Evolutionary conservation across 1,140 invertebrate species (phyloP), one percentile per base, ranked within the genome.

Genomic region (Teleopsis dalmanni): DNA sequence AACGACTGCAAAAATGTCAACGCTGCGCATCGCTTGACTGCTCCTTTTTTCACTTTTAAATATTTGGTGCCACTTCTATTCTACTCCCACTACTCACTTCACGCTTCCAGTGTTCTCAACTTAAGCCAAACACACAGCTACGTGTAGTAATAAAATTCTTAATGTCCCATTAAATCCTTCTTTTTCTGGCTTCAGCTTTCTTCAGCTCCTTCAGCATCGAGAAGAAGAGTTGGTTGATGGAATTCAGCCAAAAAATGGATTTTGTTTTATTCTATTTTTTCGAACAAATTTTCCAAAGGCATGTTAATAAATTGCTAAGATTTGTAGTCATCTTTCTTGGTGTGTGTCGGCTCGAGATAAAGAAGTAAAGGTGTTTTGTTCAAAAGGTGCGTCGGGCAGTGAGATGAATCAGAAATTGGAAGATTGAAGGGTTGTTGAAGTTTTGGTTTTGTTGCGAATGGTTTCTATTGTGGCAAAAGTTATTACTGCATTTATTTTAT

Each of bases 131-230:
- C 31, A 29, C 27, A 29, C 41, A 43, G 27, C 26, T n/a, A n/a
- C n/a, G 16, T 14, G 41, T 14, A 27, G 41, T 43, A 43, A 43
- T 43, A 43, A 43, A 43, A 43, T 43, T 43, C 41, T 43, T 43
- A 43, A 43, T 43, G 41, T 43, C 26, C 41, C 41, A 43, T 43
- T 43, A 43, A 43, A 43, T 43, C 41, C 41, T 43, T 43, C 41
- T 43, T 31, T 43, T 29, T 43, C 5, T 18, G 23, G 0, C 25
- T 16, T 6, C 40, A 14, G 2, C 33, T 1, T n/a, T 26, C 41
- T 18, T 1, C 2, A 5, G 25, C 26, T 16, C 26, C 27, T 13
- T 8, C 35, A 37, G 3, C n/a, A 16, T 14, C 14, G 10, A 40
- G n/a, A 0, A 16, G 13, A 1, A 43, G 4, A 27, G 25, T 31